Evolutionary conservation across 2,888 invertebrate species (phyloP), one percentile per base, ranked within the genome.

Genomic region (Epistrophe eligans): DNA sequence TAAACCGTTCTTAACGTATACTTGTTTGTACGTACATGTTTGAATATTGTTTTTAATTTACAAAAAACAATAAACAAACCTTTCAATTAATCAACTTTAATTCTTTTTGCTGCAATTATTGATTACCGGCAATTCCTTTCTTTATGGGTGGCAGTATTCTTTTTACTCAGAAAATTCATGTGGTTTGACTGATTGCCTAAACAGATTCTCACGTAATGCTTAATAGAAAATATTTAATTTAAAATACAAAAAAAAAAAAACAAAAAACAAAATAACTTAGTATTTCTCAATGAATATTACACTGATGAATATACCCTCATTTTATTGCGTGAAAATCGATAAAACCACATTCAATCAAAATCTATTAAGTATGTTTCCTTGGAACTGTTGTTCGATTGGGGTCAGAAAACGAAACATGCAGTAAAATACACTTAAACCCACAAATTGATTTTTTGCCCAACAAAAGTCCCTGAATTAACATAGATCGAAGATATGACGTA

Each of bases 331-430:
- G 6, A 15, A 64, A 15, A 64, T 64, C 43, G 28, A 64, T 45
- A 28, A 64, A 43, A 43, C 10, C 10, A 64, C 28, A 45, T 43
- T 64, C 43, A 64, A 64, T 64, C 62, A 64, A 64, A 43, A 28
- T 9, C 62, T 43, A 64, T 64, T 45, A 45, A 45, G 24, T 4
- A 10, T 62, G 5, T 60, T 38, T 19, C 17, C 11, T 32, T 57
- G 17, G 2, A 0, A 15, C 15, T 0, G 24, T 24, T 24, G 9
- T 52, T 52, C 24, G 2, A 24, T 52, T 52, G 24, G 24, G 24
- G 5, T 24, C 52, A n/a, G n/a, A n/a, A n/a, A n/a, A n/a, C n/a
- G 24, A 6, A 52, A 11, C 19, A 19, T 19, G 19, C 50, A 17
- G 50, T 50, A 19, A 11, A 50, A 19, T 19, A 19, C 17, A 17